Conservation (phyloP, 37 sponge, comb jelly and placozoan species). For the Chondrilla cf. caribensis region DNA sequence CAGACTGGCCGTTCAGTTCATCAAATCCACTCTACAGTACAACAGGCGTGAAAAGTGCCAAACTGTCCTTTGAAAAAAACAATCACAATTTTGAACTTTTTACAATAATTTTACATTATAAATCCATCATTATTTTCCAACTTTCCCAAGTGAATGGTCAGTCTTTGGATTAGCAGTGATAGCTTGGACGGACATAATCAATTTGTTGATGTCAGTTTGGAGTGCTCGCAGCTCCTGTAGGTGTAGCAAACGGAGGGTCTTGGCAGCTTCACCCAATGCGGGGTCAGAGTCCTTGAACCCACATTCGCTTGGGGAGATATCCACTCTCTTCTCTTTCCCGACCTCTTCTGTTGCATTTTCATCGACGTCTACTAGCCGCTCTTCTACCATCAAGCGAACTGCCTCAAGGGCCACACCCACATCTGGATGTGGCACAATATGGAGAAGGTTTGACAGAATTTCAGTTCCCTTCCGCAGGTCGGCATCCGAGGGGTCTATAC, state of each 20-base stretch:
- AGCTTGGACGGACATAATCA: conserved; percentile 85
- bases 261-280: conserved; percentile 82
- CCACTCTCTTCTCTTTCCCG: conserved; percentile 25
- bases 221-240: conserved; percentile 77
- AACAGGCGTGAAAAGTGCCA: background rate
- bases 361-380: conserved; percentile 24
- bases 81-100: background rate
- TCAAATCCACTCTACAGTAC: background rate
- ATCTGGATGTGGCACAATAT: conserved; percentile 61
- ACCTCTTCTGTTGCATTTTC: background rate
- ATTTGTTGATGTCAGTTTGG: conserved; percentile 89
- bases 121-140: conserved; percentile 59
- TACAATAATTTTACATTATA: background rate
- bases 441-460: conserved; percentile 53
- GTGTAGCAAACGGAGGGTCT: conserved; percentile 86
- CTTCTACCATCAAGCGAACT: conserved; percentile 61
- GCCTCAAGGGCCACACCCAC: conserved; percentile 68
- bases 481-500: conserved; percentile 48
- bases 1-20: conserved; percentile 60
- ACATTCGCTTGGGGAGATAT: conserved; percentile 73
- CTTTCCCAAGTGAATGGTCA: conserved; percentile 81
- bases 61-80: background rate
- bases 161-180: conserved; percentile 97
- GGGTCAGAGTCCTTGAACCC: conserved; percentile 84
- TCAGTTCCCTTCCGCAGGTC: conserved; percentile 43